Evolutionary conservation across 2,888 invertebrate genomes (phyloP).

Genomic region (Germaria angustata): DNA sequence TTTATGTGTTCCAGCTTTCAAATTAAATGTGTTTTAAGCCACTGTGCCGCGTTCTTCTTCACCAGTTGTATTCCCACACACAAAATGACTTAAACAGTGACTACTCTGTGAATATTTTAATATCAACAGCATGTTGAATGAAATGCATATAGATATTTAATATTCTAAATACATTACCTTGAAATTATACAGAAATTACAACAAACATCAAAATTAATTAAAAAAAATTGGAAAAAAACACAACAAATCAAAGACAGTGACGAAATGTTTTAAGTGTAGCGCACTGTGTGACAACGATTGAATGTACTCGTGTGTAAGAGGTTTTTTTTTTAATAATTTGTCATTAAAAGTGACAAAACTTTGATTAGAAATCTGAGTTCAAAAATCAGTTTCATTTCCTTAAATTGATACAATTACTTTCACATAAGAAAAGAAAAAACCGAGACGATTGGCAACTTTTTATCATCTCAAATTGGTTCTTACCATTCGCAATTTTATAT

Average conservation of each 20-base stretch:
- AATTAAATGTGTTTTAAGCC: too few species aligned
- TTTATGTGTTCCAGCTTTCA: too few species aligned
- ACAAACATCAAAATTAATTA: background rate
- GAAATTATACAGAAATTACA: background rate
- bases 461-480: too few species aligned
- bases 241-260: background rate
- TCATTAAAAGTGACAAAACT: too few species aligned
- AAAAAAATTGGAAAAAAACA: background rate
- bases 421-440: too few species aligned
- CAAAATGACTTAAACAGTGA: background rate
- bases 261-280: background rate
- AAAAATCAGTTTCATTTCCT: background rate
- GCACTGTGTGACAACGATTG: background rate
- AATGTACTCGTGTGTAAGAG: too few species aligned
- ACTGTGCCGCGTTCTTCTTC: background rate
- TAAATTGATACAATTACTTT: too few species aligned
- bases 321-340: too few species aligned
- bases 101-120: background rate
- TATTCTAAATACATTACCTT: background rate
- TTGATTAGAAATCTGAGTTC: background rate
- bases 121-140: background rate
- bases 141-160: background rate
- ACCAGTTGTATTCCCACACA: background rate
- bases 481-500: too few species aligned
- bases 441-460: conserved; percentile 27